Evolutionary conservation across 1,140 invertebrate species (phyloP), one percentile per base, ranked within the genome.

Genomic region (Aphaenogaster rudis): DNA sequence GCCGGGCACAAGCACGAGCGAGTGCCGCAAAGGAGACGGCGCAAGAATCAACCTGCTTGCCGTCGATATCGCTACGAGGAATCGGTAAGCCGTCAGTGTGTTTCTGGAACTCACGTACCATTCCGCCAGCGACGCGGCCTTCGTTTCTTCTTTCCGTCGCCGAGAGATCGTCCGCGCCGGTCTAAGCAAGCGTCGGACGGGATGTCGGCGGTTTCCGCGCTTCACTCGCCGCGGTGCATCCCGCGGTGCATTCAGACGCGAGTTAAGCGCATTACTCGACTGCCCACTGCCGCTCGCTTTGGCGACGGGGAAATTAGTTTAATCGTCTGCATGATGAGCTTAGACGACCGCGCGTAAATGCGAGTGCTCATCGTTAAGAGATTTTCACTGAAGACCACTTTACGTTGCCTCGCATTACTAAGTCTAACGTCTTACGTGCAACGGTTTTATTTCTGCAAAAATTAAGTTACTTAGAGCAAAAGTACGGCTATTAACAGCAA

Each of bases 71-170:
- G 82, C 63, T 92, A 93, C 90, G 91, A 79, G 85, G 92, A 93
- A 93, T 91, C 88, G 88, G 76, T 66, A 59, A 90, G 89, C 66
- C 74, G 92, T 93, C 92, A 93, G 91, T 92, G 92, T 93, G 92
- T 92, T 93, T 93, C 92, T 93, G 90, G 92, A 92, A 93, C 92
- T 93, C 92, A 92, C 92, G 92, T 93, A 90, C 91, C 88, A 92
- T 92, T 91, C 48, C 42, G 87, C 89, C 57, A n/a, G 50, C 81
- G 88, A 57, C 61, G 45, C 77, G 78, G 21, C 48, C 74, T 90
- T 82, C 85, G 85, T 89, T 91, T 91, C 82, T 90, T 86, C 88
- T 67, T 42, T n/a, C 36, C 59, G 33, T 39, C 63, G n/a, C 28
- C 57, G 74, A 54, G 50, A 74, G 52, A 54, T 74, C 52, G 28